Base-by-base conservation (phyloP, 2,888 invertebrate genomes). In the Heliconius charithonia region DNA sequence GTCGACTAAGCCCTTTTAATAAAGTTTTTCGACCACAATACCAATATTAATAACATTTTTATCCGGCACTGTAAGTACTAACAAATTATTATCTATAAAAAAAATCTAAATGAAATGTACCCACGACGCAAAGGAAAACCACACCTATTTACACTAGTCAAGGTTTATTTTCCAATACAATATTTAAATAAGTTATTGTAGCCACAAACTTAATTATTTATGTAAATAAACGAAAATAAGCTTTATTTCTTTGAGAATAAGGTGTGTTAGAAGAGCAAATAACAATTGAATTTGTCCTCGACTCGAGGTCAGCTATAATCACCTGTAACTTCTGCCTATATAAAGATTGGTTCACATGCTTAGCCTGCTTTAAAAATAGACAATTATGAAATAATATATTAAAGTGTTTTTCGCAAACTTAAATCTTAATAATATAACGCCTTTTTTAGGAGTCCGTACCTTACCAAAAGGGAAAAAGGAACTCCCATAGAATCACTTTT, bases 91-190 rank as follows among this genome's bases (percentile, higher is more conserved):
- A 69, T 69, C 69, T 41, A 45, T 32, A 56, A 56, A 71, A 72
- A 72, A 72, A 87, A 84, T 41, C 59, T 10, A 85, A 85, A 88
- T 87, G 87, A 82, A 86, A 81, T 45, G 77, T 65, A 78, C 75
- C 79, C 79, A 75, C 16, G 75, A 77, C 74, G 76, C 82, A 74
- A 65, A 25, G 63, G 29, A 74, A 65, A 63, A 27, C 27, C 74
- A 63, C 63, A 63, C 63, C 6, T 74, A 74, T 74, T 45, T 74
- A 12, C 63, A 74, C 29, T 27, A 4, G 2, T 22, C 74, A 74
- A 80, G 78, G 82, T 76, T 81, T 65, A 84, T 82, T 83, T 84
- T 84, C 81, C 82, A 74, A 63, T 74, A 74, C 4, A 74, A 63
- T 74, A 63, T 63, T 74, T 74, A 25, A 74, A 74, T 74, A 37